Evolutionary conservation across 2,888 invertebrate species (phyloP), one percentile per base, ranked within the genome.

Genomic region (Heliconius ethilla): DNA sequence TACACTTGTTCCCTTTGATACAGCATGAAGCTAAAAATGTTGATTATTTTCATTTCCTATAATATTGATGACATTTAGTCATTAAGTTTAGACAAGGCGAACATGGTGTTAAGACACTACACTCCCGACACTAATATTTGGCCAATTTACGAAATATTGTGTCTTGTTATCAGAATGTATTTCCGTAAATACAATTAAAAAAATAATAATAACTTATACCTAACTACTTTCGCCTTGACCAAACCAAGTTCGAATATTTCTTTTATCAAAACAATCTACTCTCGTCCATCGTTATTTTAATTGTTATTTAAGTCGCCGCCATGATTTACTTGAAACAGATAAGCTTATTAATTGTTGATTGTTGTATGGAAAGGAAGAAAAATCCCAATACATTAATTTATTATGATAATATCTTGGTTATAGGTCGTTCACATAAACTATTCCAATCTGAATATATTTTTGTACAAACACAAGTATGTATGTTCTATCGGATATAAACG

Each of bases 301-400:
- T 88, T 87, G 85, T 86, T 87, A 87, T 87, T 67, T 90, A 89
- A 89, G 89, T 84, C 82, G 83, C 89, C 90, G 89, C 83, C 86
- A 82, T 88, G 88, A 92, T 91, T 91, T 91, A 92, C 87, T 87
- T 84, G 83, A 80, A 80, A 88, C 89, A 87, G 90, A 92, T 91
- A 87, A 83, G 81, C 83, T 83, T 82, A 83, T 87, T 86, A 89
- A 87, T 89, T 89, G 88, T 89, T 66, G 55, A 75, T 81, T 86
- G 40, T 63, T 74, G 11, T 74, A 40, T 27, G 29, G 72, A 65
- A 74, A 65, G 3, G 62, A 63, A 25, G 33, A n/a, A 74, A 62
- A 27, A 25, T 6, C 6, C 37, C 18, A 33, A 74, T 63, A 65
- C 45, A 63, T 25, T 27, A 74, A 63, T 62, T 75, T 75, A 78